These are phyloP conservation scores for Phodopus roborovskii DNA, from an alignment of 2,113 vertebrate genomes.

Conservation along the genomic window DNA sequence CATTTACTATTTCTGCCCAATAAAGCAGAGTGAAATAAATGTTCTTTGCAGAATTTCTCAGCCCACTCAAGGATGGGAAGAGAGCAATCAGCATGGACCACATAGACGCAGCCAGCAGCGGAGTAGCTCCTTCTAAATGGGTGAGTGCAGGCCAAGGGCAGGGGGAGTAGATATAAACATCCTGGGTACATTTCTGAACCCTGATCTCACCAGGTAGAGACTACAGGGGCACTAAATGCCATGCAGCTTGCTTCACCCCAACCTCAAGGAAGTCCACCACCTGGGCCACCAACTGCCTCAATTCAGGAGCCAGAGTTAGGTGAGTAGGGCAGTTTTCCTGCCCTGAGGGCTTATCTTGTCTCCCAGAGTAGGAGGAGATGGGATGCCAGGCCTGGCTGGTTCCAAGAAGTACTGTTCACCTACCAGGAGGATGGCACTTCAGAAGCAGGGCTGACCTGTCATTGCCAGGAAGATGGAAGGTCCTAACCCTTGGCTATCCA, in stretches of 20 bases:
- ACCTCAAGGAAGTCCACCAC: background rate
- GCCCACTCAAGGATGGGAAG: background rate
- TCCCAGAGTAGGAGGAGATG: background rate
- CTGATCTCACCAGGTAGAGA: background rate
- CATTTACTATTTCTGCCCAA: background rate
- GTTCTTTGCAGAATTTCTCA: background rate
- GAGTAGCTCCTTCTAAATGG: background rate
- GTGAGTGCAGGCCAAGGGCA: background rate
- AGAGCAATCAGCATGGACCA: background rate
- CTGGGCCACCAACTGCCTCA: background rate
- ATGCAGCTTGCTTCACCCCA: background rate
- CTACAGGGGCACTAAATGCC: background rate
- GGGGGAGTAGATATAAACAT: background rate
- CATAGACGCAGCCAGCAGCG: background rate
- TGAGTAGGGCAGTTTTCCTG: background rate
- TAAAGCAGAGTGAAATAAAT: background rate
- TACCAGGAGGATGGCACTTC: background rate
- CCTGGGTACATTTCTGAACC: background rate
- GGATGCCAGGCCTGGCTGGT: background rate
- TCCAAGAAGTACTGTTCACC: background rate
- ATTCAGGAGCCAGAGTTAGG: background rate
- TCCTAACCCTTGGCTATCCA: background rate
- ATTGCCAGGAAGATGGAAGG: background rate
- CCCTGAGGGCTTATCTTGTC: conserved; percentile 53
- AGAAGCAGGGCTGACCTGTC: background rate